Base-by-base conservation (phyloP, 2,797 vertebrate genomes). In the Pitangus sulphuratus region DNA sequence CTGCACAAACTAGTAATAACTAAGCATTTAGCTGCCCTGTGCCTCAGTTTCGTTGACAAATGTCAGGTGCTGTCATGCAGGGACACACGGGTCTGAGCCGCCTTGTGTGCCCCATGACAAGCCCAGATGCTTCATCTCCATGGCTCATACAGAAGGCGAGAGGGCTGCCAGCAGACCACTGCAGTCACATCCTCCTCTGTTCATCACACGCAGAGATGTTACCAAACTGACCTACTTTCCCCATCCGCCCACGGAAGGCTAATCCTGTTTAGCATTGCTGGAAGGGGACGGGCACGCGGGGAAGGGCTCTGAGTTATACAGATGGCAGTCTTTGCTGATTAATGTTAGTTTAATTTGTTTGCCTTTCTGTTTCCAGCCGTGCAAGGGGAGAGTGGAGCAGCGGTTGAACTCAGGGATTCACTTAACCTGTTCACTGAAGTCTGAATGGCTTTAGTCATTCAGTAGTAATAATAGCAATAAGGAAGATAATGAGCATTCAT, bases 171-270 rank as follows among this genome's bases (percentile, higher is more conserved):
- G 76, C 81, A 76, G 68, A 86, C 95, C 87, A 54, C 40, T 57
- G 86, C 60, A 70, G 82, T 96, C 62, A 21, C 91, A 93, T 95
- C 95, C 78, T 92, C 77, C 85, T 90, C 82, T 54, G 40, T 78
- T 97, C 94, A 42, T 97, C 71, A 9, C 95, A 71, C 25, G 60
- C 89, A 94, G 95, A 31, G 6, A 61, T 95, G 95, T 96, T 97
- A 96, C 96, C 48, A 15, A 94, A 97, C 91, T 98, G 98, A 98
- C 98, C 98, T 98, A 98, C 97, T 98, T 98, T 98, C 83, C 69
- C 82, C 90, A 11, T 97, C 95, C 96, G 54, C 97, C 97, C 97
- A 95, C 96, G 83, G 94, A 98, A 97, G 91, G 92, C 97, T 98
- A 97, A 98, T 98, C 97, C 97, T 98, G 97, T 98, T 97, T 96